These are phyloP conservation scores for Hetaerina americana DNA, from an alignment of 1,140 invertebrate genomes.

Conservation along the genomic window DNA sequence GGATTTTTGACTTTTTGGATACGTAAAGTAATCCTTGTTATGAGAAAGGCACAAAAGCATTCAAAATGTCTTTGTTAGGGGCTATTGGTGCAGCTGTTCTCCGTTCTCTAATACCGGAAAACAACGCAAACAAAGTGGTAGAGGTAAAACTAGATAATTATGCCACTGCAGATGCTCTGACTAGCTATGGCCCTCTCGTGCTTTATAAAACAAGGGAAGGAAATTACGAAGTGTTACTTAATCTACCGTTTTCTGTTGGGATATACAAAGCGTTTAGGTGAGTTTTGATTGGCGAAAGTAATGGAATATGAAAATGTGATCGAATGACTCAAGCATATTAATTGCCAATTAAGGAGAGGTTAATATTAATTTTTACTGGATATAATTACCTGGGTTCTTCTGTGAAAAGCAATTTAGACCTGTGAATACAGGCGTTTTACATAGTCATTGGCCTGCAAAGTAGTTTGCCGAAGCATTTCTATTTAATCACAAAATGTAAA, in stretches of 20 bases:
- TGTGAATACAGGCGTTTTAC: no score
- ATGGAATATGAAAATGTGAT: no score
- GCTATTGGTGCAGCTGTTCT: background rate
- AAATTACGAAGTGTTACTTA: conserved; percentile 56
- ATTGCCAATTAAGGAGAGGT: no score
- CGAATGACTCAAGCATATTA: no score
- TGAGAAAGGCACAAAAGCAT: no score
- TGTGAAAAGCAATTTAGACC: no score
- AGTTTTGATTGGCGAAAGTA: no score
- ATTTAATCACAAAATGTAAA: background rate
- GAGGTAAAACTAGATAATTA: conserved; percentile 54
- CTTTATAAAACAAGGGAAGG: conserved; percentile 46
- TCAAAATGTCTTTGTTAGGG: background rate
- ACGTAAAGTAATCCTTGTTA: no score
- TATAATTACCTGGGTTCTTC: no score
- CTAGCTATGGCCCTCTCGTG: conserved; percentile 53
- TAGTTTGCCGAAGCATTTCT: background rate
- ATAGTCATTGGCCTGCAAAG: no score
- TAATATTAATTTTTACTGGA: background rate
- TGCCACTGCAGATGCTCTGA: conserved; percentile 41
- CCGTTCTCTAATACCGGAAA: conserved; percentile 5
- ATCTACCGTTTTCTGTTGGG: conserved; percentile 37
- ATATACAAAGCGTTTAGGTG: background rate
- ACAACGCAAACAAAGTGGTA: conserved; percentile 40
- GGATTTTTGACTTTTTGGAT: no score